Conservation (phyloP, 2,888 invertebrate genomes). For the Axea sp. region DNA sequence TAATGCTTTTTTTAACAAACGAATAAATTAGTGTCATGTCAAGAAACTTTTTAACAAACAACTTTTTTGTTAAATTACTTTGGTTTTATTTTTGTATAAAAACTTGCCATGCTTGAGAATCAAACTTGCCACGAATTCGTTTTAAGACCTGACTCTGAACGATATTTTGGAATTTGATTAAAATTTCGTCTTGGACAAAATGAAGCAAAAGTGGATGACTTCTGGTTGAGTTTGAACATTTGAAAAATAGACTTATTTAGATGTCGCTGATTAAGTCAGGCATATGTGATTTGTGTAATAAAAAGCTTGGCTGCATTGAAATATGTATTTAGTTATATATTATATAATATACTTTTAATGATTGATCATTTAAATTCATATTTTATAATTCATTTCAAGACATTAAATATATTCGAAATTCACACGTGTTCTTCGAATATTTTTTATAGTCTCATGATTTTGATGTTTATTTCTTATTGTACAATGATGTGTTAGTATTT, state of each 20-base stretch:
- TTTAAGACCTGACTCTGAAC: slow-evolving; percentile 13
- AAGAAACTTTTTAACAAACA: no score
- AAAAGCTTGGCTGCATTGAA: slow-evolving; percentile 57
- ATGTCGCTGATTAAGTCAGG: slow-evolving; percentile 49
- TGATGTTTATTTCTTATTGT: slow-evolving; percentile 40
- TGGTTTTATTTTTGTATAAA: background rate
- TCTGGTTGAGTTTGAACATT: slow-evolving; percentile 26
- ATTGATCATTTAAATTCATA: slow-evolving; percentile 35
- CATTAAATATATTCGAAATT: slow-evolving; percentile 17
- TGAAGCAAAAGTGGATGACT: slow-evolving; percentile 27
- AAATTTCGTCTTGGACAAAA: slow-evolving; percentile 22
- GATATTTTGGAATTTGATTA: background rate
- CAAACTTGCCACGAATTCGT: no score
- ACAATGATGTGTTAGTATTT: slow-evolving; percentile 39
- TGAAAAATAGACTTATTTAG: slow-evolving; percentile 49
- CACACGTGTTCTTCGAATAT: slow-evolving; percentile 21
- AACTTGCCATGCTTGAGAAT: slow-evolving; percentile 14
- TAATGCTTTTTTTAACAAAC: no score
- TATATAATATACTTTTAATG: slow-evolving; percentile 30
- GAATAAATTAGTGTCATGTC: no score
- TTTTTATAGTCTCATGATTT: slow-evolving; percentile 41
- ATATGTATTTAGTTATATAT: slow-evolving; percentile 51
- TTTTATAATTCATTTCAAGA: slow-evolving; percentile 34
- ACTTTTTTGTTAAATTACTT: no score
- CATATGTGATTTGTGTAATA: slow-evolving; percentile 56